Base-by-base conservation (phyloP, 2,888 invertebrate genomes). In the Miltochrista miniata region DNA sequence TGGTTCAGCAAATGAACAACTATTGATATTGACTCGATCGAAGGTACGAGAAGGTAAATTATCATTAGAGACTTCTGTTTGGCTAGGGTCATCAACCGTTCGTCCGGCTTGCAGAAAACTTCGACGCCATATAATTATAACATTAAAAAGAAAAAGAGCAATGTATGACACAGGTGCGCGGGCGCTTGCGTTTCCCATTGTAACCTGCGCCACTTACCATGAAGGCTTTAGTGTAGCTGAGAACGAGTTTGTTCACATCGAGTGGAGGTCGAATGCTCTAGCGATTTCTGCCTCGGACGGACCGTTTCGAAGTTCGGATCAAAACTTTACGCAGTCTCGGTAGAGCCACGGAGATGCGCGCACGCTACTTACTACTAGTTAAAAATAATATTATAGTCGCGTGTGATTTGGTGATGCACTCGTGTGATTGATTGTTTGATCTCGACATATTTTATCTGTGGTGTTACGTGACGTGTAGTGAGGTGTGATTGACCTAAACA, bases 91-190 rank as follows among this genome's bases (percentile, higher is more conserved):
- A 81, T 82, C 81, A 81, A 84, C 87, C 88, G 78, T 57, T 60
- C 69, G 70, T 48, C 61, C 62, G 51, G 64, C 63, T 72, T 70
- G 83, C 84, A 82, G 81, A 85, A 85, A 84, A 82, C 82, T 82
- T 81, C 81, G 81, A 77, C 80, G 83, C 66, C 76, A 79, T 70
- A 67, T 74, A 72, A 71, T n/a, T n/a, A n/a, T n/a, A n/a, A n/a
- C n/a, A 75, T 75, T 70, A 72, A 75, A 77, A 79, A 79, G 78
- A 72, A 84, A 86, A 80, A 73, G 64, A 74, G 65, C 64, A 60
- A 53, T 63, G 71, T 68, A 70, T 70, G 72, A 70, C 85, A 86
- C 90, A 89, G 88, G 89, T 87, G 88, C 85, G 86, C 84, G 70
- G 64, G 86, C 85, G 85, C 85, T 79, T 75, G 82, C 76, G 74